phyloP scores from a whole-genome alignment of 2,888 invertebrate species.

The Subacronicta megacephala region DNA sequence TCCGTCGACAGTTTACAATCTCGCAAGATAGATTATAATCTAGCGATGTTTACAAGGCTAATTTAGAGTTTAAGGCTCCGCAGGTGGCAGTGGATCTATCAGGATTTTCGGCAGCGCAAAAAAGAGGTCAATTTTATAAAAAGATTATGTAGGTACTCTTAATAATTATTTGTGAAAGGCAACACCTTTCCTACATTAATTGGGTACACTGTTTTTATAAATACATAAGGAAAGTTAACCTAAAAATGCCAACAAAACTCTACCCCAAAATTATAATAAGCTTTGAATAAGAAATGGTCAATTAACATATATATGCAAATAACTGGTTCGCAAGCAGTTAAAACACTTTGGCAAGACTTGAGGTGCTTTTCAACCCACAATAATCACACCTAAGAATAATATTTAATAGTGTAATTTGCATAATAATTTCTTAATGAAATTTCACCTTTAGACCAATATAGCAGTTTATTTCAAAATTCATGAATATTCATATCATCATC shows the following conservation, averaged over 20 bases:
- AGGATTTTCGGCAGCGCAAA: too few species aligned
- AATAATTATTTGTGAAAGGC: neutral
- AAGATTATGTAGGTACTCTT: neutral
- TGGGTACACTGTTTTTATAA: neutral
- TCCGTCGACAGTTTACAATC: too few species aligned
- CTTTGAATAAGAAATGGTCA: conserved; percentile 11
- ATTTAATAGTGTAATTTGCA: too few species aligned
- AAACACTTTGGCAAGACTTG: neutral
- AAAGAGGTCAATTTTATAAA: neutral
- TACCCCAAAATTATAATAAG: neutral
- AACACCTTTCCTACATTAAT: neutral
- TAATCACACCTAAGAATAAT: neutral
- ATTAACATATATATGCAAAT: conserved; percentile 6
- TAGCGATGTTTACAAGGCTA: too few species aligned
- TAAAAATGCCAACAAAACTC: neutral
- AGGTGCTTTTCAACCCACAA: neutral
- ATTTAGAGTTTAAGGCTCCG: too few species aligned
- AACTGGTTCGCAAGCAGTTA: neutral
- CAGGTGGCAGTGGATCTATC: too few species aligned
- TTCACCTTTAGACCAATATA: too few species aligned
- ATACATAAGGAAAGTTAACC: neutral
- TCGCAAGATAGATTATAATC: too few species aligned
- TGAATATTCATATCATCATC: too few species aligned
- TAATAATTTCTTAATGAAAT: too few species aligned
- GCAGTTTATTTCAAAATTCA: too few species aligned